Evolutionary conservation across 2,888 invertebrate genomes (phyloP).

Genomic region (Limnephilus auricula): DNA sequence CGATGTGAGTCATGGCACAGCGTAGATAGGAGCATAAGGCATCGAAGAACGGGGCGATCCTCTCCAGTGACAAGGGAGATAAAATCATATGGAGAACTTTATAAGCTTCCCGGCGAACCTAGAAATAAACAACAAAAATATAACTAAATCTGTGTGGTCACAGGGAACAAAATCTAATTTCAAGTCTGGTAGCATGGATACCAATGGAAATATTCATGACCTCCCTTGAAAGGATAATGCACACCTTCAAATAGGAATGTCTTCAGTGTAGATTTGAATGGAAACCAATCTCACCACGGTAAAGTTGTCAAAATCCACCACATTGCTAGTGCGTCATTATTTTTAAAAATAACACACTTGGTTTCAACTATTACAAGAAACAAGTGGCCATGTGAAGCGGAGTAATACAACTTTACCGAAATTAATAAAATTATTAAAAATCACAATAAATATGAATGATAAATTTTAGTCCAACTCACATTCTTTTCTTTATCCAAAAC

Average conservation of each 20-base stretch:
- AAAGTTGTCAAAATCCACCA: too few relatives aligned
- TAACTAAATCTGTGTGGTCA: neutral
- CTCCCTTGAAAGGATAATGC: neutral
- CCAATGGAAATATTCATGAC: neutral
- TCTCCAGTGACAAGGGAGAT: slow-evolving; percentile 71
- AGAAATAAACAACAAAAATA: slow-evolving; percentile 67
- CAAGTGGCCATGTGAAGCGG: too few relatives aligned
- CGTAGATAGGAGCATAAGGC: slow-evolving; percentile 87
- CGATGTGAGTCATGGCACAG: slow-evolving; percentile 94
- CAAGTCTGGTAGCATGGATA: neutral
- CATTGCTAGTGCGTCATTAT: too few relatives aligned
- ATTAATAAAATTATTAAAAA: too few relatives aligned
- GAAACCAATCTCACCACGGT: too few relatives aligned
- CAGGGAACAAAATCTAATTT: neutral
- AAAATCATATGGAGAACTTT: slow-evolving; percentile 78
- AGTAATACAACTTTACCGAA: too few relatives aligned
- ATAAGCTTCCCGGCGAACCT: slow-evolving; percentile 78
- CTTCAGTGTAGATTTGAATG: too few relatives aligned
- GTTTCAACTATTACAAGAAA: too few relatives aligned
- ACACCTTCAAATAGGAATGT: too few relatives aligned
- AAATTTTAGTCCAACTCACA: slow-evolving; percentile 70
- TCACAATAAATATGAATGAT: neutral
- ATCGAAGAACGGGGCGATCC: slow-evolving; percentile 85
- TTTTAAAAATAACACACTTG: too few relatives aligned
- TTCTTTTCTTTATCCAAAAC: slow-evolving; percentile 85